Evolutionary conservation across 1,140 invertebrate species (phyloP).

Genomic region (Phenacoccus solenopsis): DNA sequence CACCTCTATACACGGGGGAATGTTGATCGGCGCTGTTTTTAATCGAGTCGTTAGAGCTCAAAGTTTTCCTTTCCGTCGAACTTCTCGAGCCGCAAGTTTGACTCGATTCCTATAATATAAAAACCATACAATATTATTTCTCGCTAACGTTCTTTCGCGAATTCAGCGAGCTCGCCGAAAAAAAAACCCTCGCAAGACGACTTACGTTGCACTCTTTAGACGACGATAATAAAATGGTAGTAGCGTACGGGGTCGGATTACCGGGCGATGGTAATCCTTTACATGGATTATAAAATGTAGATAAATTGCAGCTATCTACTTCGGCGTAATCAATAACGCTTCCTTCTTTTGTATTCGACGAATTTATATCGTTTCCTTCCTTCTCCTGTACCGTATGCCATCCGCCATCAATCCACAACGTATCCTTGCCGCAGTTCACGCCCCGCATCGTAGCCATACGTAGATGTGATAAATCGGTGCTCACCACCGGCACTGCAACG

Average conservation of each 20-base stretch:
- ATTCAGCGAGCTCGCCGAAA: not conserved
- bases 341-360: slow-evolving; percentile 41
- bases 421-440: slow-evolving; percentile 43
- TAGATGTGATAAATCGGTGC: slow-evolving; percentile 25
- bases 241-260: slow-evolving; percentile 68
- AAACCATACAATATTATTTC: not conserved
- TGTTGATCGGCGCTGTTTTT: slow-evolving; percentile 8
- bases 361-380: slow-evolving; percentile 48
- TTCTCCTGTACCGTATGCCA: slow-evolving; percentile 50
- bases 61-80: slow-evolving; percentile 24
- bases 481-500: slow-evolving; percentile 26
- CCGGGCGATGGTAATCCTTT: slow-evolving; percentile 37
- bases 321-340: slow-evolving; percentile 52
- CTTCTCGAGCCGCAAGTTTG: slow-evolving; percentile 23
- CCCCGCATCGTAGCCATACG: slow-evolving; percentile 22
- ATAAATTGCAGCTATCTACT: slow-evolving; percentile 56
- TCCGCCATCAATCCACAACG: slow-evolving; percentile 59
- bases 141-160: not conserved
- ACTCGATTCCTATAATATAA: slow-evolving; percentile 20
- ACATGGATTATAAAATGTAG: slow-evolving; percentile 64
- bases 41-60: slow-evolving; percentile 23
- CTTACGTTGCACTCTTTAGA: slow-evolving; percentile 35
- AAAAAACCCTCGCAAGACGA: slow-evolving; percentile 14
- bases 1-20: slow-evolving; percentile 9
- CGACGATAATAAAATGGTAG: slow-evolving; percentile 50